Percentiles rank a stretch among this genome's conserved stretches.
phyloP scores from a whole-genome alignment of 1,140 invertebrate genomes.

The Palaemon carinicauda region DNA sequence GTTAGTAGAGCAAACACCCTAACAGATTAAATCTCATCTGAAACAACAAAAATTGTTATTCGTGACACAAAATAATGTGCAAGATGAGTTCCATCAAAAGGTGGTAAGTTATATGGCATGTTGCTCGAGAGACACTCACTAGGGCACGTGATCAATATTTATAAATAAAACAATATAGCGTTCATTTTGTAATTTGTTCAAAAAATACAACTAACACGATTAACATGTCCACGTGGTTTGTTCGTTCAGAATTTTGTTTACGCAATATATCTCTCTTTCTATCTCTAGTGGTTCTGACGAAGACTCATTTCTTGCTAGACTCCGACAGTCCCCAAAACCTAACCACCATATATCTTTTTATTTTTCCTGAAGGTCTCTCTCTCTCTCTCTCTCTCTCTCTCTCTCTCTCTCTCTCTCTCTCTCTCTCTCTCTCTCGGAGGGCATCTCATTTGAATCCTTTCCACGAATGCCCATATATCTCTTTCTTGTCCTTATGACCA shows the following conservation, averaged over 20 bases:
- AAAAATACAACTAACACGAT: conserved; percentile 12
- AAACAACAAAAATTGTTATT: too few relatives aligned
- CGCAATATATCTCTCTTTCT: too few relatives aligned
- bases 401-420: neutral
- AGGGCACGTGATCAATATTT: conserved; percentile 38
- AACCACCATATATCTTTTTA: too few relatives aligned
- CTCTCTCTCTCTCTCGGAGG: neutral
- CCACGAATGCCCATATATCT: neutral
- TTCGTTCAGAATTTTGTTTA: too few relatives aligned
- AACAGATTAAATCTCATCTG: too few relatives aligned
- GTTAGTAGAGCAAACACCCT: too few relatives aligned
- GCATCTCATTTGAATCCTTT: neutral
- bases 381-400: neutral
- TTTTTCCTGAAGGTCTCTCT: too few relatives aligned
- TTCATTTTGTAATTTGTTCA: conserved; percentile 38
- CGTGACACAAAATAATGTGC: neutral
- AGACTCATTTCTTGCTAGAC: neutral
- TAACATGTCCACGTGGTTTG: conserved; percentile 24
- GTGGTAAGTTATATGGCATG: conserved; percentile 22
- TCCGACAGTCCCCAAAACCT: too few relatives aligned
- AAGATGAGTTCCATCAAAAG: neutral
- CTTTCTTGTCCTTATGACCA: neutral
- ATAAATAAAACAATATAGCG: conserved; percentile 45
- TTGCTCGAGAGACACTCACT: conserved; percentile 39
- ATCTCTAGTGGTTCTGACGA: neutral